These are phyloP conservation scores for Acholoe squamosa DNA, from an alignment of 2,888 invertebrate genomes.

Conservation along the genomic window DNA sequence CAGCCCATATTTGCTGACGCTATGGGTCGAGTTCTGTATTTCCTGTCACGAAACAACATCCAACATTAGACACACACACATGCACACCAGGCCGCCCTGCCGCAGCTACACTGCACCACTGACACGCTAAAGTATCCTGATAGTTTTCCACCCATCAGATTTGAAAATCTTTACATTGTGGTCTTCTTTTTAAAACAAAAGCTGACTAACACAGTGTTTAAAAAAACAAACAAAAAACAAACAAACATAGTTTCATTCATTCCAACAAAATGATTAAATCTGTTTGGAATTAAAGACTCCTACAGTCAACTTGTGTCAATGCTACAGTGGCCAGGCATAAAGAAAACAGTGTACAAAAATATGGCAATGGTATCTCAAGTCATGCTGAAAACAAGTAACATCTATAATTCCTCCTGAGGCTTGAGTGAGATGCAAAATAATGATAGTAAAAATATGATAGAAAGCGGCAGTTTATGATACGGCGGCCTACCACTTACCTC, in stretches of 20 bases:
- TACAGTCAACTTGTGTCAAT: too few relatives aligned
- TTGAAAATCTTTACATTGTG: too few relatives aligned
- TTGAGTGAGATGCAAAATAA: not conserved
- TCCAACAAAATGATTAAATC: too few relatives aligned
- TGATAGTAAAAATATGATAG: not conserved
- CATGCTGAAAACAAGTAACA: not conserved
- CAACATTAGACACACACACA: slow-evolving; percentile 37
- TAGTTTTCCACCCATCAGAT: too few relatives aligned
- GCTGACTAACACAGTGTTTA: too few relatives aligned
- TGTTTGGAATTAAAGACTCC: too few relatives aligned
- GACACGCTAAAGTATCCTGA: not conserved
- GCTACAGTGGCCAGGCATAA: too few relatives aligned
- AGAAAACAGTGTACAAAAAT: too few relatives aligned
- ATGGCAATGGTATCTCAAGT: too few relatives aligned
- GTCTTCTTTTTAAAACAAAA: too few relatives aligned
- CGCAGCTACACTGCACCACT: not conserved
- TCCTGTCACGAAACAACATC: slow-evolving; percentile 53
- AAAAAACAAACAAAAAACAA: too few relatives aligned
- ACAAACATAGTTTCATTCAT: too few relatives aligned
- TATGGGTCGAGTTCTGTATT: not conserved
- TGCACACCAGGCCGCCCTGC: not conserved
- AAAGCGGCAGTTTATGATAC: slow-evolving; percentile 26
- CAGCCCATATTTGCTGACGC: slow-evolving; percentile 50
- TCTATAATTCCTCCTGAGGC: not conserved
- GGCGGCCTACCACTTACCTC: slow-evolving; percentile 30